Conservation (phyloP, 2,888 invertebrate species). For the Protophormia terraenovae region DNA sequence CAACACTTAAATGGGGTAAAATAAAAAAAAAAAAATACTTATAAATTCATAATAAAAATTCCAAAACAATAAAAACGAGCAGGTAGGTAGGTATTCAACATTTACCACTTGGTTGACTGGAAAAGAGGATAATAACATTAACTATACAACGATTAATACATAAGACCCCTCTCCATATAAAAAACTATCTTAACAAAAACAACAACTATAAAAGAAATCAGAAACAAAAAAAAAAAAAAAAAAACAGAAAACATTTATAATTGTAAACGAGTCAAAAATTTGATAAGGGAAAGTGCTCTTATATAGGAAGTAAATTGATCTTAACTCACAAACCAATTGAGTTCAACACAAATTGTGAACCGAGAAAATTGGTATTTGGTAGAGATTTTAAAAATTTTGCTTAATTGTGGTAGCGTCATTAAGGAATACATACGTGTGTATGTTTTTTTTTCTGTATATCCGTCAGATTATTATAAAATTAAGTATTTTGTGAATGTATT, state of each 20-base stretch:
- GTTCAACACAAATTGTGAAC: background rate
- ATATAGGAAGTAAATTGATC: slow-evolving; percentile 45
- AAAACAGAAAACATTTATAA: slow-evolving; percentile 47
- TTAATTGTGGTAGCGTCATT: slow-evolving; percentile 52
- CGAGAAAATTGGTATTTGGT: slow-evolving; percentile 12
- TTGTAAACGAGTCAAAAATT: slow-evolving; percentile 48
- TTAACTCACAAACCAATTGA: background rate
- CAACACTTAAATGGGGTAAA: background rate
- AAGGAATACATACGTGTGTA: slow-evolving; percentile 6
- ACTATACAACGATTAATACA: background rate
- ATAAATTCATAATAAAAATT: slow-evolving; percentile 53
- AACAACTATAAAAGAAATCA: too few relatives aligned
- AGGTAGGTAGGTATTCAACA: slow-evolving; percentile 49
- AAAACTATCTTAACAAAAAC: background rate
- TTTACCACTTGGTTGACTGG: too few relatives aligned
- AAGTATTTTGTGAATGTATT: background rate
- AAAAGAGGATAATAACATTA: slow-evolving; percentile 14
- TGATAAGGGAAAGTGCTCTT: slow-evolving; percentile 55
- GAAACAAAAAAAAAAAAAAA: too few relatives aligned
- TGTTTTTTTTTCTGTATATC: too few relatives aligned
- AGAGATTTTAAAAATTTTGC: background rate
- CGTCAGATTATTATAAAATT: background rate
- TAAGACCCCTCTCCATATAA: slow-evolving; percentile 16
- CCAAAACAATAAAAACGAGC: slow-evolving; percentile 47
- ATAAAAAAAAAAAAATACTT: too few relatives aligned